Conservation (phyloP, 2,797 vertebrate genomes). For the Distichodus sexfasciatus region DNA sequence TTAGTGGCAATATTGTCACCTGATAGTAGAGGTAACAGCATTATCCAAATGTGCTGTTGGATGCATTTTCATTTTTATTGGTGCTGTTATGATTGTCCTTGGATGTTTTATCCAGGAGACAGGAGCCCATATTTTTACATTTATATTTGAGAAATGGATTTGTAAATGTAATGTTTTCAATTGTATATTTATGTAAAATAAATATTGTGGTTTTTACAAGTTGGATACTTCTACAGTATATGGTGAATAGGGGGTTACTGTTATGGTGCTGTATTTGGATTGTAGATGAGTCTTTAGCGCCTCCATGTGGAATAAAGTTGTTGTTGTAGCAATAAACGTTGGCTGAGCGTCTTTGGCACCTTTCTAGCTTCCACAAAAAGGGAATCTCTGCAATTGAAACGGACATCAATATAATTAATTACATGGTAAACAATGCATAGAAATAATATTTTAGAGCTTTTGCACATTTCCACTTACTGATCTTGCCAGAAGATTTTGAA, state of each 20-base stretch:
- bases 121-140: constrained; percentile 31
- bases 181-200: constrained; percentile 48
- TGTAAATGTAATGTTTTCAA: constrained; percentile 30
- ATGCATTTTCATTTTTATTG: constrained; percentile 11
- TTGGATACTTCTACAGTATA: too few relatives aligned
- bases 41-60: background rate
- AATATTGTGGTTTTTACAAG: too few relatives aligned
- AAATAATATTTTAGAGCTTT: too few relatives aligned
- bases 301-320: constrained; percentile 13
- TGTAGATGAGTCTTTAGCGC: background rate
- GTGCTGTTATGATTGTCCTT: constrained; percentile 38
- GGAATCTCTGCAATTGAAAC: too few relatives aligned
- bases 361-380: too few relatives aligned
- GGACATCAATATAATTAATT: too few relatives aligned
- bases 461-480: too few relatives aligned
- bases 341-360: background rate
- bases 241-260: background rate
- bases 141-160: background rate
- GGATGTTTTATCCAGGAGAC: constrained; percentile 27
- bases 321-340: background rate
- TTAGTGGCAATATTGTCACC: constrained; percentile 2
- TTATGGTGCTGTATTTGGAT: background rate
- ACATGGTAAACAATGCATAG: too few relatives aligned
- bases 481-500: too few relatives aligned
- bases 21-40: background rate